phyloP scores from a whole-genome alignment of 2,888 invertebrate genomes.

The Boloria euphrosyne region DNA sequence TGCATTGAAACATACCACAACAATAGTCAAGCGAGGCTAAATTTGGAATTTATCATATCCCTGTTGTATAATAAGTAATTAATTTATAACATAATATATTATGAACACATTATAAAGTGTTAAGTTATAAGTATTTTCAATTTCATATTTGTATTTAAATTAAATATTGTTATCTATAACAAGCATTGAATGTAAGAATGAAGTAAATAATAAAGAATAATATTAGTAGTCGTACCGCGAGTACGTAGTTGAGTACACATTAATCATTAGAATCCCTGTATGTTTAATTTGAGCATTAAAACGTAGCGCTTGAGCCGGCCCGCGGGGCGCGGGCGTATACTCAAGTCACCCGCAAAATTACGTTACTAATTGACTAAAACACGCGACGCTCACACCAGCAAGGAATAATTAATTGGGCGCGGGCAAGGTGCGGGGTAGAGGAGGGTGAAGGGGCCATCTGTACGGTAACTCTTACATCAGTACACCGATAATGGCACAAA shows the following conservation, averaged over 20 bases:
- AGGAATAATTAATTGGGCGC: constrained; percentile 82
- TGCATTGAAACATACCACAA: constrained; percentile 33
- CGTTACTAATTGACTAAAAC: constrained; percentile 83
- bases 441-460: constrained; percentile 69
- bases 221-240: not conserved
- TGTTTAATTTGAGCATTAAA: constrained; percentile 55
- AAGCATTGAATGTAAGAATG: not conserved
- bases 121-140: not conserved
- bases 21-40: constrained; percentile 33
- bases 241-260: constrained; percentile 2
- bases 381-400: constrained; percentile 81
- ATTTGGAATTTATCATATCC: constrained; percentile 31
- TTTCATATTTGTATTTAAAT: not conserved
- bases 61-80: constrained; percentile 13
- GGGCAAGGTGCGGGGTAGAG: constrained; percentile 60
- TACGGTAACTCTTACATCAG: constrained; percentile 82
- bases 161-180: not conserved
- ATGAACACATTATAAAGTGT: not conserved
- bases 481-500: constrained; percentile 83
- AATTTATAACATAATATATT: constrained; percentile 4
- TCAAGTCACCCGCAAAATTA: constrained; percentile 82
- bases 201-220: not conserved
- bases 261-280: constrained; percentile 7
- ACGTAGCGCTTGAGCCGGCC: constrained; percentile 59
- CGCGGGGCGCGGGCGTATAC: constrained; percentile 68